These are phyloP conservation scores for Rousettus leschenaultii DNA, from an alignment of 2,113 vertebrate species.

Conservation along the genomic window DNA sequence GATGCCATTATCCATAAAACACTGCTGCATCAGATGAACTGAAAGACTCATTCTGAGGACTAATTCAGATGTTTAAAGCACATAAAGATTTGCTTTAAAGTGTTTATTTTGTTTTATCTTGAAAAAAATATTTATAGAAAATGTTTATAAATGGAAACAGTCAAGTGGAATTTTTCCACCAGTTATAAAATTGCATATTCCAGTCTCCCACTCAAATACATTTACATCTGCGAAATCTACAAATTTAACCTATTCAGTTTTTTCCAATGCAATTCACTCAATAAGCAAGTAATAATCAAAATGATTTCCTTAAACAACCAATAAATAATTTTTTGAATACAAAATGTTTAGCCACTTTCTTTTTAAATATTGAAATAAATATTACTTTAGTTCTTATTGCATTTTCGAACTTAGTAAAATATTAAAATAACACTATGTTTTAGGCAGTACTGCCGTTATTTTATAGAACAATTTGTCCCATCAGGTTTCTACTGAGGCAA, in stretches of 20 bases:
- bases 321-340: neutral
- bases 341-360: neutral
- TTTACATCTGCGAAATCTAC: neutral
- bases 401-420: neutral
- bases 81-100: neutral
- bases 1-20: neutral
- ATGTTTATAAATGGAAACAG: neutral
- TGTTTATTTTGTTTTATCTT: neutral
- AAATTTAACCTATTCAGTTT: neutral
- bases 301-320: neutral
- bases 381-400: neutral
- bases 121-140: neutral
- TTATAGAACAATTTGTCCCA: neutral
- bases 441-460: accelerated
- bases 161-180: neutral
- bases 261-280: neutral
- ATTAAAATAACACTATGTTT: neutral
- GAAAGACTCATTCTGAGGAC: neutral
- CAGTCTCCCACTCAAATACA: neutral
- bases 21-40: neutral
- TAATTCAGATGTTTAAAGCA: neutral
- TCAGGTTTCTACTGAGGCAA: neutral
- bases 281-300: neutral
- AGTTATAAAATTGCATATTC: neutral
- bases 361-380: neutral